Evolutionary conservation across 2,888 invertebrate genomes (phyloP).

Genomic region (Scaptomyza caliginosa): DNA sequence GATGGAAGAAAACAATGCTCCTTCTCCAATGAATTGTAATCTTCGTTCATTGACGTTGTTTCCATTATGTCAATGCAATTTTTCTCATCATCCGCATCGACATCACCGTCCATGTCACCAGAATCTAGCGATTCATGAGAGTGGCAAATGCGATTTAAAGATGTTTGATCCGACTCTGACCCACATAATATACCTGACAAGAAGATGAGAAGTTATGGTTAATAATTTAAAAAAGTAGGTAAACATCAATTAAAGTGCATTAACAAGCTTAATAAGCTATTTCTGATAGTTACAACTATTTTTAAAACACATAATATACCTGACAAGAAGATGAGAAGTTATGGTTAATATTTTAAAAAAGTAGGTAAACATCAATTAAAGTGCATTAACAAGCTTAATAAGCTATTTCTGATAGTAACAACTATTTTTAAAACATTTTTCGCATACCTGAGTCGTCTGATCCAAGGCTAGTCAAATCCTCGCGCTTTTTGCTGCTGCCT

Average conservation of each 20-base stretch:
- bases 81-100: slow-evolving; percentile 85
- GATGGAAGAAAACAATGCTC: slow-evolving; percentile 83
- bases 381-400: background rate
- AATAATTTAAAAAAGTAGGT: too few species aligned
- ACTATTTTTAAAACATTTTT: background rate
- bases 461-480: slow-evolving; percentile 86
- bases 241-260: too few species aligned
- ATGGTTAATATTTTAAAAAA: slow-evolving; percentile 12
- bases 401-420: background rate
- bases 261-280: too few species aligned
- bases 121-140: slow-evolving; percentile 91
- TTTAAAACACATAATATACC: too few species aligned
- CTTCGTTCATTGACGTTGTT: slow-evolving; percentile 84
- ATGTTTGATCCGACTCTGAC: slow-evolving; percentile 84
- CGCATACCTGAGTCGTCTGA: slow-evolving; percentile 86
- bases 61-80: slow-evolving; percentile 85
- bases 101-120: slow-evolving; percentile 87
- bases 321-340: too few species aligned
- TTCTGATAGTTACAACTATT: too few species aligned
- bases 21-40: slow-evolving; percentile 82
- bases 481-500: slow-evolving; percentile 82
- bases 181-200: slow-evolving; percentile 85
- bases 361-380: slow-evolving; percentile 3
- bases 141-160: slow-evolving; percentile 85
- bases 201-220: too few species aligned